Conservation (phyloP, 2,797 vertebrate genomes). For the Strix occidentalis region DNA sequence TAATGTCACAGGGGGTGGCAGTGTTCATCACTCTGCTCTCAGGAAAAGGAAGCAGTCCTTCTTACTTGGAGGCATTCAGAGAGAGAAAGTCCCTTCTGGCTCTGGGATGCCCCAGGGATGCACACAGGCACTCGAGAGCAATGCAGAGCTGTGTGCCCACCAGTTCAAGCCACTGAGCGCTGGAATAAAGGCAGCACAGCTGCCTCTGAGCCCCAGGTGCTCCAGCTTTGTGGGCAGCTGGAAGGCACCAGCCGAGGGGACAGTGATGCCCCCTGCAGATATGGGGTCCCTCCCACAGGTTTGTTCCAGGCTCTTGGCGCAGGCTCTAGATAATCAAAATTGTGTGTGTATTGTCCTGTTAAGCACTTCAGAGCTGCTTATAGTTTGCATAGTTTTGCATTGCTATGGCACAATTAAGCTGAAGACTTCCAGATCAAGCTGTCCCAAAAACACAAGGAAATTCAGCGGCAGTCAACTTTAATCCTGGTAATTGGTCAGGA, state of each 20-base stretch:
- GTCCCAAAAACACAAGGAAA: neutral
- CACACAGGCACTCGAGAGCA: neutral
- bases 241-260: neutral
- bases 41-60: neutral
- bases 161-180: neutral
- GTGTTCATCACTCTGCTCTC: neutral
- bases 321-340: neutral
- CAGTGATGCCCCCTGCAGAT: neutral
- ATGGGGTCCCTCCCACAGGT: accelerated
- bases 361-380: neutral
- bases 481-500: neutral
- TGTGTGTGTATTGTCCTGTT: neutral
- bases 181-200: neutral
- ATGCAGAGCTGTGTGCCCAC: neutral
- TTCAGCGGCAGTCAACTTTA: neutral
- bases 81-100: neutral
- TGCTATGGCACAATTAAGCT: neutral
- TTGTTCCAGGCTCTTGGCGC: neutral
- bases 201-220: neutral
- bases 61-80: neutral
- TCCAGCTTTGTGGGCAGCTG: neutral
- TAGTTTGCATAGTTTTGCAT: neutral
- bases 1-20: neutral
- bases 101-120: neutral
- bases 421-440: neutral